Conservation (phyloP, 2,888 invertebrate species). For the Hypselothyrea guttata region DNA sequence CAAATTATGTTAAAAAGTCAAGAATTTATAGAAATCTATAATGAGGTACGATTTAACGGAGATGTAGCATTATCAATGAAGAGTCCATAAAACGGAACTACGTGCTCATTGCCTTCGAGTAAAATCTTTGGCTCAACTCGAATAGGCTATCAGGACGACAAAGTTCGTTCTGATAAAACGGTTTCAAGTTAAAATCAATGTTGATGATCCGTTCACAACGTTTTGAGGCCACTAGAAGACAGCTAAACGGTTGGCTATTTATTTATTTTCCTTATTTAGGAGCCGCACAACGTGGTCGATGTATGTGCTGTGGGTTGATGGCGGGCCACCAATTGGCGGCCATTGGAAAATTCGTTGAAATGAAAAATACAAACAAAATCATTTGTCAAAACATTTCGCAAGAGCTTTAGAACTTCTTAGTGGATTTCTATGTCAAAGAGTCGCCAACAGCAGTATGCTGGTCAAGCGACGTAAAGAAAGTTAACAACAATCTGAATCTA, state of each 20-base stretch:
- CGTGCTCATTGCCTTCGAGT: conserved; percentile 28
- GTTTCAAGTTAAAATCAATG: conserved; percentile 69
- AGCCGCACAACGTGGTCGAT: not conserved
- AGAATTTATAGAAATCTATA: conserved; percentile 24
- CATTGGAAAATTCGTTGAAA: conserved; percentile 67
- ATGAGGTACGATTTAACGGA: conserved; percentile 70
- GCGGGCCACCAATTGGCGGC: conserved; percentile 54
- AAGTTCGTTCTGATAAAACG: conserved; percentile 54
- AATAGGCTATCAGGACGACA: conserved; percentile 36
- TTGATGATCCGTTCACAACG: conserved; percentile 62
- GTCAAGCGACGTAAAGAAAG: conserved; percentile 46
- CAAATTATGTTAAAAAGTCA: conserved; percentile 22
- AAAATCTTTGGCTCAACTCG: conserved; percentile 24
- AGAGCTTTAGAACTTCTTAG: conserved; percentile 68
- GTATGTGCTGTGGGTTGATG: conserved; percentile 1
- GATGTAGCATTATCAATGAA: conserved; percentile 37
- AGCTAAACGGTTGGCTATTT: conserved; percentile 43
- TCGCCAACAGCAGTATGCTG: conserved; percentile 54
- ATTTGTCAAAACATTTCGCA: conserved; percentile 76
- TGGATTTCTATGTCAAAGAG: conserved; percentile 22
- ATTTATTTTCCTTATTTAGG: conserved; percentile 28
- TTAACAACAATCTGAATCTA: conserved; percentile 41
- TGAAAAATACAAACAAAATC: conserved; percentile 79
- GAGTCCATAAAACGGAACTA: conserved; percentile 21
- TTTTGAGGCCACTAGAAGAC: conserved; percentile 53